Percentiles rank a stretch among this genome's conserved stretches.
phyloP scores from a whole-genome alignment of 2,888 invertebrate genomes.

The Oithona nana region DNA sequence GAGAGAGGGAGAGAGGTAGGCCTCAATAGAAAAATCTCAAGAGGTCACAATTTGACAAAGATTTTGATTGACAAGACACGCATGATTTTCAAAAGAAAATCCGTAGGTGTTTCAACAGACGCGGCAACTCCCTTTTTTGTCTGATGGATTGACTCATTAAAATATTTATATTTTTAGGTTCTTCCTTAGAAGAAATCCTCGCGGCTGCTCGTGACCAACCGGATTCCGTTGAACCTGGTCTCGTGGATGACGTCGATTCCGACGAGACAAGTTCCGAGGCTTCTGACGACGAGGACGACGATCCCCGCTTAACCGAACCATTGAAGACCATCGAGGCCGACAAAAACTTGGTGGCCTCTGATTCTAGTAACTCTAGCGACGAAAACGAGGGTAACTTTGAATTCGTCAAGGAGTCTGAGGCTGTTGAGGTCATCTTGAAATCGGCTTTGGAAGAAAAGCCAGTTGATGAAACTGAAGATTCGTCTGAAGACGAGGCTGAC shows the following conservation, averaged over 20 bases:
- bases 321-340: not conserved
- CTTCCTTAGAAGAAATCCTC: conserved; percentile 11
- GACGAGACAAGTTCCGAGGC: not conserved
- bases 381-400: not conserved
- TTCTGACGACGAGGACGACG: not conserved
- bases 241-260: conserved; percentile 5
- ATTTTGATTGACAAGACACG: no score
- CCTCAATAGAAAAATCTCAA: no score
- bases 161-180: not conserved
- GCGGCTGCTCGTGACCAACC: conserved; percentile 11
- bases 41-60: no score
- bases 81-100: no score
- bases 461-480: not conserved
- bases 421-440: not conserved
- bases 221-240: not conserved
- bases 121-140: no score
- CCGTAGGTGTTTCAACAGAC: no score
- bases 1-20: no score
- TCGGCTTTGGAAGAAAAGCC: not conserved
- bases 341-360: not conserved
- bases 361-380: not conserved
- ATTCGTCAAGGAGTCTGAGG: not conserved
- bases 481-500: conserved; percentile 1
- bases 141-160: not conserved
- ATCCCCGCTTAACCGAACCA: not conserved